Evolutionary conservation across 2,113 vertebrate genomes (phyloP).

Genomic region (Spea bombifrons): DNA sequence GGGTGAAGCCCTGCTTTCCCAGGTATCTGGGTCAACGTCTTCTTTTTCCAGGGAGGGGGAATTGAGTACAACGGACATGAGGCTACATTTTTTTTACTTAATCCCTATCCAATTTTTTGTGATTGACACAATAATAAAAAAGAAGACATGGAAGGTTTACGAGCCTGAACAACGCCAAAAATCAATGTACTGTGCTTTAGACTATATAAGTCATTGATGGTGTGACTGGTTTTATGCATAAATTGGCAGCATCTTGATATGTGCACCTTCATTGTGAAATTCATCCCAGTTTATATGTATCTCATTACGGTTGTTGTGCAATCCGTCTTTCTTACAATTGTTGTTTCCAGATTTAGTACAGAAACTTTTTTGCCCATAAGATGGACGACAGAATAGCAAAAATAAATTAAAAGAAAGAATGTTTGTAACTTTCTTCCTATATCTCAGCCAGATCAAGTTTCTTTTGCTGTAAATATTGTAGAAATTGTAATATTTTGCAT

Average conservation of each 20-base stretch:
- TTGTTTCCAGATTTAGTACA: neutral
- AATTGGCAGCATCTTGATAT: slow-evolving; percentile 67
- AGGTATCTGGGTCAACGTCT: no score
- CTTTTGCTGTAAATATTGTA: neutral
- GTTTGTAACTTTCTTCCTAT: neutral
- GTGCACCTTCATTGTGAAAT: slow-evolving; percentile 62
- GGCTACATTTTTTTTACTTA: slow-evolving; percentile 47
- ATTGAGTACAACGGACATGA: neutral
- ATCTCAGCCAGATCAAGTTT: neutral
- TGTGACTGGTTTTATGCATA: slow-evolving; percentile 67
- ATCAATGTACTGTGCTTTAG: slow-evolving; percentile 70
- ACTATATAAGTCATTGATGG: slow-evolving; percentile 68
- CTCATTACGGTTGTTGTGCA: neutral
- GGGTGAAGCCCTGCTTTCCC: no score
- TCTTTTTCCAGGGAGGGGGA: no score
- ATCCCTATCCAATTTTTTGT: slow-evolving; percentile 76
- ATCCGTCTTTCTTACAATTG: neutral
- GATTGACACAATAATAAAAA: slow-evolving; percentile 78
- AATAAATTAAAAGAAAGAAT: neutral
- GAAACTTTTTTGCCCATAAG: neutral
- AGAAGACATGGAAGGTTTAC: slow-evolving; percentile 68
- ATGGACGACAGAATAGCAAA: neutral
- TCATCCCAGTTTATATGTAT: slow-evolving; percentile 46
- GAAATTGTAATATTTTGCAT: no score
- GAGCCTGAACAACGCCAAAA: slow-evolving; percentile 57